Evolutionary conservation across 2,888 invertebrate species (phyloP), one percentile per base, ranked within the genome.

Genomic region (Dendrolimus pini): DNA sequence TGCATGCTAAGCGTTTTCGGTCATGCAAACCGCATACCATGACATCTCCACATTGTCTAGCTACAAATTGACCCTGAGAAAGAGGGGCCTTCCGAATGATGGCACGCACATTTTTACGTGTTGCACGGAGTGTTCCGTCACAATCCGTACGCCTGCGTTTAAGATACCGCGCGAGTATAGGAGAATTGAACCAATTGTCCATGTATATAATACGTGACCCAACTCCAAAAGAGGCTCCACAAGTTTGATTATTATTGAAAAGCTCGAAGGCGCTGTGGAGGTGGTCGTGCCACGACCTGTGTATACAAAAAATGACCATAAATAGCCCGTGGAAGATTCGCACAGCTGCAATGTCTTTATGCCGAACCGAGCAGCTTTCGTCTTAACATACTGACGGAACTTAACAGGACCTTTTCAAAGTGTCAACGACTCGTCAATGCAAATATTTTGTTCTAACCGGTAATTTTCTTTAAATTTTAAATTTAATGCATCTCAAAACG

Each of bases 261-360:
- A 53, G 56, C 58, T 59, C 9, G 57, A 58, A 7, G 59, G 58
- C 54, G 58, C 56, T 14, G 55, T 58, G 56, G 56, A 55, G 55
- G 52, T 53, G 53, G 41, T 42, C 53, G 56, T 55, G n/a, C 30
- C 54, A 13, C 55, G 30, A 9, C 64, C 64, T 9, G 61, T 54
- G 52, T 65, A 66, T n/a, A 64, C 52, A 12, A 64, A 59, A 30
- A 61, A 61, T 12, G 59, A 59, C 58, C 62, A 60, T 9, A 66
- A n/a, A 57, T 68, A 67, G n/a, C 61, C 65, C 10, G 65, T 63
- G n/a, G 55, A 18, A 9, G 62, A 59, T 41, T 65, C 64, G 52
- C 65, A 65, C 9, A 65, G 55, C 52, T 67, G 58, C 41, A 56
- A 65, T 2, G 57, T 57, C 55, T 67, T 67, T 1, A 64, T 64